Percentiles rank a stretch among this genome's conserved stretches.
These are phyloP conservation scores for Danionella dracula DNA, from an alignment of 2,797 vertebrate species.

Conservation along the genomic window DNA sequence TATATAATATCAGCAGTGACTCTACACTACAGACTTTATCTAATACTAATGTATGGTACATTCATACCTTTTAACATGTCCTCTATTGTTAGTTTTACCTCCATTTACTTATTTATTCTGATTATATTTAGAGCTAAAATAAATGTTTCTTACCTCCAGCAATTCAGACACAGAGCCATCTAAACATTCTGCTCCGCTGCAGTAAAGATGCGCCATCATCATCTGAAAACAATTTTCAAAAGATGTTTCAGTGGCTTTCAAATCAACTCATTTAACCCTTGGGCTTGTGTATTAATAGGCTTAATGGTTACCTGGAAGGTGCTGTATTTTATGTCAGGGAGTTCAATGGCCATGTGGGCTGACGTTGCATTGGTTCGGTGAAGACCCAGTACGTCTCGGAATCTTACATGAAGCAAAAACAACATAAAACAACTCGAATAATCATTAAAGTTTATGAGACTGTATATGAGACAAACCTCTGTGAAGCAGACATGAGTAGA, in stretches of 20 bases:
- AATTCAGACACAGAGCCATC: slow-evolving; percentile 73
- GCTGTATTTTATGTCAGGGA: slow-evolving; percentile 83
- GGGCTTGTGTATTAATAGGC: background rate
- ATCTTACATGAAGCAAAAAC: slow-evolving; percentile 61
- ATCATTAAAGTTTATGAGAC: background rate
- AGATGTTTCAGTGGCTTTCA: background rate
- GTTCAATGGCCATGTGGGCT: slow-evolving; percentile 75
- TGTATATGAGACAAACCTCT: slow-evolving; percentile 64
- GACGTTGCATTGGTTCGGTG: slow-evolving; percentile 64
- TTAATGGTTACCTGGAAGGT: slow-evolving; percentile 78
- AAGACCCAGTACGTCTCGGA: slow-evolving; percentile 77
- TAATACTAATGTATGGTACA: too few species aligned
- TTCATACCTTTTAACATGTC: too few species aligned
- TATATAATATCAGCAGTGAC: too few species aligned
- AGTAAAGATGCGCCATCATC: slow-evolving; percentile 92
- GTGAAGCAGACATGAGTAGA: slow-evolving; percentile 88
- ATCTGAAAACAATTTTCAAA: slow-evolving; percentile 57
- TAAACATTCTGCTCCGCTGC: slow-evolving; percentile 81
- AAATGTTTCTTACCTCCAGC: slow-evolving; percentile 71
- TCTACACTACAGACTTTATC: too few species aligned
- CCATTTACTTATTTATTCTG: background rate
- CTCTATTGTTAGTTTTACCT: background rate
- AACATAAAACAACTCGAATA: background rate
- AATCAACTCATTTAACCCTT: background rate
- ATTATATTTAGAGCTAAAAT: background rate